A percentile compares a stretch with the other conserved stretches of the same genome.
Conservation (phyloP, 2,888 invertebrate genomes). For the Campoplex nolae region DNA sequence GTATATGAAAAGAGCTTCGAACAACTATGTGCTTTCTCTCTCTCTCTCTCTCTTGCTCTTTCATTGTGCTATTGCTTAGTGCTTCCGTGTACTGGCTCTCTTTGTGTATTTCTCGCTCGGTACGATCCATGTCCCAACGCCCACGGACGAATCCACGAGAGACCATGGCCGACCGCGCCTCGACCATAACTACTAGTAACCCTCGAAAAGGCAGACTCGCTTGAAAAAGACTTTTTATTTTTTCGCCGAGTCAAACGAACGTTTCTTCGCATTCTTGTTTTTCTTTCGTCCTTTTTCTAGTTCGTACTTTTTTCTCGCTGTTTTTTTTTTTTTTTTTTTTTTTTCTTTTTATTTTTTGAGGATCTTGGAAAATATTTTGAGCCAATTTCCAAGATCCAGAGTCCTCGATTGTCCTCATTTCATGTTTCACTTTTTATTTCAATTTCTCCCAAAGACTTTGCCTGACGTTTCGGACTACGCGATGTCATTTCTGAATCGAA, state of each 20-base stretch:
- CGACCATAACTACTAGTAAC: constrained; percentile 66
- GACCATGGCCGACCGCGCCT: constrained; percentile 63
- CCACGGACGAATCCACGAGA: constrained; percentile 58
- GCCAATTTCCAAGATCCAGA: neutral
- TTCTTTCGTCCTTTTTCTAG: neutral
- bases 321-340: neutral
- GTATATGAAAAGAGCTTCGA: constrained; percentile 29
- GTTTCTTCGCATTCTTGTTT: constrained; percentile 12
- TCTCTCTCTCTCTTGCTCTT: constrained; percentile 10
- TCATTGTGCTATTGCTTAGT: constrained; percentile 29
- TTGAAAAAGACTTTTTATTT: constrained; percentile 14
- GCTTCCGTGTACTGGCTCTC: constrained; percentile 40
- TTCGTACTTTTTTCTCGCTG: neutral
- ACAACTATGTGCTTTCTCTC: neutral
- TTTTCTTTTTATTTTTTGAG: neutral
- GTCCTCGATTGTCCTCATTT: neutral
- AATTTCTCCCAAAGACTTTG: neutral
- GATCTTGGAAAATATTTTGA: neutral
- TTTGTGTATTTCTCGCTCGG: constrained; percentile 45
- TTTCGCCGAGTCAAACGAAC: constrained; percentile 44
- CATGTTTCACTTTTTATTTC: neutral
- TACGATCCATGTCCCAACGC: constrained; percentile 51
- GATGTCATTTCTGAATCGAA: neutral
- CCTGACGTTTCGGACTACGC: neutral
- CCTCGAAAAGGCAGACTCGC: constrained; percentile 38